Base-by-base conservation (phyloP, 2,113 vertebrate genomes). In the Hemiprocne comata region DNA sequence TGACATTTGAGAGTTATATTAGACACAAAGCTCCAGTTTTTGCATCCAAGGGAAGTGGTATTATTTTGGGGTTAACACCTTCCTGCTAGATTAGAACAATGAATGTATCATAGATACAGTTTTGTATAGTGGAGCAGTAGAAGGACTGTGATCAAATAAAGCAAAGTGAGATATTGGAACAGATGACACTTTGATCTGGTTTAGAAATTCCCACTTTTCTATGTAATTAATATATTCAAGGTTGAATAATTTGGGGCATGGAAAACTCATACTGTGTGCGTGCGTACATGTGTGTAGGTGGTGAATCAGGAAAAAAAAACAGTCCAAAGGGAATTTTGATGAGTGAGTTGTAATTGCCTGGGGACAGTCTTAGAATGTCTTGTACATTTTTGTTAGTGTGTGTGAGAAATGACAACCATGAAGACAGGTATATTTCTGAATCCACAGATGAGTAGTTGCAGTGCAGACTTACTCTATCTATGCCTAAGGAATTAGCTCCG, bases 161-260 rank as follows among this genome's bases (percentile, higher is more conserved):
- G 38, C 76, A 81, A 42, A 55, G 29, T 53, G 62, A 93, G 53
- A 40, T 73, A 36, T 2, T 74, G 38, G 46, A 66, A 73, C 46
- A 80, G 72, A 44, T 77, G 48, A 83, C 26, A 51, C 42, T 66
- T 89, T 51, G 81, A 21, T 91, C 33, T 79, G 38, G 29, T 83
- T 85, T 91, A 74, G 34, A 90, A 91, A 93, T 83, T 74, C 24
- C n/a, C 64, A 18, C 25, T 95, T 91, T 61, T 60, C 21, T 67
- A 3, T 72, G 25, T 64, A 81, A 69, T 80, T 65, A 87, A 57
- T 78, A 57, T 38, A 81, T 88, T 88, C 3, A 2, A 67, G 42
- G 18, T n/a, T 81, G 72, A 82, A 64, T 78, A 93, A 80, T 90
- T 64, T 61, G 69, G 72, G 75, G 31, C 72, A 28, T 67, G 64